These are phyloP conservation scores for Pangasius djambal DNA, from an alignment of 2,797 vertebrate species.

Conservation along the genomic window DNA sequence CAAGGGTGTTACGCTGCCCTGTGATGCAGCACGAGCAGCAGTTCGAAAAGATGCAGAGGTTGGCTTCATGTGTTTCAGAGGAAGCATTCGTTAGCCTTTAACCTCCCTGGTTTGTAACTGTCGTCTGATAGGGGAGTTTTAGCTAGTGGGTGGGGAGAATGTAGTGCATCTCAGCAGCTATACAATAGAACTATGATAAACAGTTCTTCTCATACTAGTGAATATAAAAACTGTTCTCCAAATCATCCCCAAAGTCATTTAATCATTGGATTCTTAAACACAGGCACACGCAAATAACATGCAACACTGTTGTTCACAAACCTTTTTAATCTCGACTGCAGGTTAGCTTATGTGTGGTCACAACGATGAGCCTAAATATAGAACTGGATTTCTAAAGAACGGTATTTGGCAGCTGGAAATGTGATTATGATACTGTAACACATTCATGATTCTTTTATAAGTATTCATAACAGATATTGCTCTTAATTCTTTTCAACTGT, in stretches of 20 bases:
- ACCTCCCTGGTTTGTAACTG: background rate
- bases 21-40: background rate
- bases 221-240: background rate
- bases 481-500: conserved; percentile 89
- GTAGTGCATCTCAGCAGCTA: background rate
- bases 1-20: background rate
- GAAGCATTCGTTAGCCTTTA: background rate
- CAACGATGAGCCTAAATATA: conserved; percentile 78
- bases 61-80: background rate
- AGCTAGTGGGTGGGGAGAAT: background rate
- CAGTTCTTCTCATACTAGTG: background rate
- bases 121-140: background rate
- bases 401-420: conserved; percentile 73
- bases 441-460: conserved; percentile 79
- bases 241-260: background rate
- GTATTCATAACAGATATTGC: conserved; percentile 90
- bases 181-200: background rate
- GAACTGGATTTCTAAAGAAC: conserved; percentile 75
- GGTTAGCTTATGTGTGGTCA: conserved; percentile 87
- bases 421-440: conserved; percentile 77
- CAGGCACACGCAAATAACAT: conserved; percentile 20
- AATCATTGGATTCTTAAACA: background rate
- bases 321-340: conserved; percentile 83
- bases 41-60: background rate
- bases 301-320: conserved; percentile 70